phyloP scores from a whole-genome alignment of 2,113 vertebrate species.

The Cottus gobio region DNA sequence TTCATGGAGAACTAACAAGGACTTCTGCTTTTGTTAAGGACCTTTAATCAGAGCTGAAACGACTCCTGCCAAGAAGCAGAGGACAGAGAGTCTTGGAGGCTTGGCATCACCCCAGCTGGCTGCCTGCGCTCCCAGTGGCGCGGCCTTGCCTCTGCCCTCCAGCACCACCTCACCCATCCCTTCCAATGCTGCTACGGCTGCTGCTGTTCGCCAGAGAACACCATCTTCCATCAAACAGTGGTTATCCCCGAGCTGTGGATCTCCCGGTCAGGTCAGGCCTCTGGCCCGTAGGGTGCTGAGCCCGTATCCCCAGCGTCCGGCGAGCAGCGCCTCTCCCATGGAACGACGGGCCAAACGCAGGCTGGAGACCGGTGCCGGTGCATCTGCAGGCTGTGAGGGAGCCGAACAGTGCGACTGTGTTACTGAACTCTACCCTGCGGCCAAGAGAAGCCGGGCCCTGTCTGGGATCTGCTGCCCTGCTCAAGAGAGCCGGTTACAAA shows the following conservation, averaged over 20 bases:
- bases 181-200: conserved; percentile 31
- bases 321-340: conserved; percentile 16
- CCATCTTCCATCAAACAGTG: conserved; percentile 88
- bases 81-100: conserved; percentile 53
- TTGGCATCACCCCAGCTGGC: conserved; percentile 86
- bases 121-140: conserved; percentile 86
- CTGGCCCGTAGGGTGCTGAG: conserved; percentile 83
- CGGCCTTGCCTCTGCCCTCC: conserved; percentile 89
- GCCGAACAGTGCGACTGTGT: conserved; percentile 83
- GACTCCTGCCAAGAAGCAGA: conserved; percentile 87
- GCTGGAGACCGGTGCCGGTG: conserved; percentile 84
- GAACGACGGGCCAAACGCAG: conserved; percentile 90
- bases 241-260: conserved; percentile 83
- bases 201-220: conserved; percentile 70
- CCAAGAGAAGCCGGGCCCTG: conserved; percentile 83
- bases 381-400: conserved; percentile 73
- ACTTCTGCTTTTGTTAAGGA: conserved; percentile 32
- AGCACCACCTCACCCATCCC: conserved; percentile 80
- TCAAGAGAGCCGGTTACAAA: conserved; percentile 41
- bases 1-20: not conserved
- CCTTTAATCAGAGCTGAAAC: conserved; percentile 56
- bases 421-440: conserved; percentile 81
- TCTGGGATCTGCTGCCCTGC: conserved; percentile 77
- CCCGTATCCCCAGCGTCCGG: conserved; percentile 82
- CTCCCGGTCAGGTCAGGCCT: conserved; percentile 60